A percentile compares a stretch with the other conserved stretches of the same genome.
These are phyloP conservation scores for Stercorarius parasiticus DNA, from an alignment of 2,113 vertebrate species.

Conservation along the genomic window DNA sequence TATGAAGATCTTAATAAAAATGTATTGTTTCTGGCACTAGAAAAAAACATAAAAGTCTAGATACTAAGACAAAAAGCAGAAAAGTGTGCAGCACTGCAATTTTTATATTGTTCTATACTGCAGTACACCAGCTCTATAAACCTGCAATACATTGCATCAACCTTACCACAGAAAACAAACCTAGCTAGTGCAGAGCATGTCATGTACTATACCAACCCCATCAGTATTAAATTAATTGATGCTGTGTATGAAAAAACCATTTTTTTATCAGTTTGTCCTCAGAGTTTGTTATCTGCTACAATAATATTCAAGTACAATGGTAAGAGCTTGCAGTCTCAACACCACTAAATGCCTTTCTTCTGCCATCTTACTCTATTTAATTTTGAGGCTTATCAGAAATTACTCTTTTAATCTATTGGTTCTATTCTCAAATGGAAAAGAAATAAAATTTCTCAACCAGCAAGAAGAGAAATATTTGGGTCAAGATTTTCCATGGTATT, in stretches of 20 bases:
- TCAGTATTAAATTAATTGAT: not conserved
- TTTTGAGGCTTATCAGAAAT: not conserved
- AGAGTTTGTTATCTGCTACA: not conserved
- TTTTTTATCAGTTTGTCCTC: not conserved
- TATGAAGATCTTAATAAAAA: not conserved
- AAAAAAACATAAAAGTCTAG: constrained; percentile 12
- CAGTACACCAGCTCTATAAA: not conserved
- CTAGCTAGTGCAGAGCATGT: not conserved
- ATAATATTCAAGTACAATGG: not conserved
- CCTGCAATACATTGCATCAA: not conserved
- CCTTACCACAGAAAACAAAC: not conserved
- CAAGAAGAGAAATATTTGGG: not conserved
- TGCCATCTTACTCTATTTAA: not conserved
- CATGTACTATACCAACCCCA: not conserved
- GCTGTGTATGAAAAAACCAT: not conserved
- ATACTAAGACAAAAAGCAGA: not conserved
- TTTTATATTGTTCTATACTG: not conserved
- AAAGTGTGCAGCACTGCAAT: not conserved
- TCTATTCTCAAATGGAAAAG: not conserved
- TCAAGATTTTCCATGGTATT: not conserved
- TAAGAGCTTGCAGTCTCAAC: not conserved
- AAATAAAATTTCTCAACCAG: not conserved
- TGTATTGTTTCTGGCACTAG: not conserved
- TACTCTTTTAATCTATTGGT: not conserved
- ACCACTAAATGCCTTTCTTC: not conserved